Base-by-base conservation (phyloP, 1,140 invertebrate species). In the Drosophila rhopaloa region DNA sequence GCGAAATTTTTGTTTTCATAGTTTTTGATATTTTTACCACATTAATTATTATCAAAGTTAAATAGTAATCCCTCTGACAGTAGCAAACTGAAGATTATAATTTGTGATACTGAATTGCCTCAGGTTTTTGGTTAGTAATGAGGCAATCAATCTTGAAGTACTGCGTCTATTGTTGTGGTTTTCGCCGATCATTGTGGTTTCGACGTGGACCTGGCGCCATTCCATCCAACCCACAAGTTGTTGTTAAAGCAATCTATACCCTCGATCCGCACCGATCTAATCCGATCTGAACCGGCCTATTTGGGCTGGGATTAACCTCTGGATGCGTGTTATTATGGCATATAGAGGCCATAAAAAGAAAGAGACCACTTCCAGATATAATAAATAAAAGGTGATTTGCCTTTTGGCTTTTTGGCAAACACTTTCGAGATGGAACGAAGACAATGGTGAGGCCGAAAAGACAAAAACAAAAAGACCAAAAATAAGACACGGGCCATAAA, bases 301-400 rank as follows among this genome's bases (percentile, higher is more conserved):
- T 32, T 38, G 35, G 35, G 19, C 48, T 40, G 27, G 35, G 59
- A 61, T 38, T 56, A 24, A 51, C 29, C 29, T 5, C 46, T 9
- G n/a, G 2, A 32, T 4, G n/a, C 6, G 2, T 51, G 32, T 38
- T 24, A 55, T 56, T 60, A 55, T 60, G 58, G 58, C 58, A 38
- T 47, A 59, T 58, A 11, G 58, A 41, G 60, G 55, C 60, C 60
- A 60, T 62, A 60, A 62, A 62, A 62, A 60, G 60, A 60, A 43
- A 60, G 59, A 67, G 59, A 43, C 60, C 63, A 65, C 76, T 81
- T 59, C 68, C 70, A 81, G 66, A 51, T 68, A 48, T 58, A 76
- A 86, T 88, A 86, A 88, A 86, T 82, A 81, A 86, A 79, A 72
- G 75, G 56, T 81, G 76, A 86, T 86, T 86, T 88, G 83, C 59